phyloP scores from a whole-genome alignment of 2,888 invertebrate species.

The Lapara coniferarum region DNA sequence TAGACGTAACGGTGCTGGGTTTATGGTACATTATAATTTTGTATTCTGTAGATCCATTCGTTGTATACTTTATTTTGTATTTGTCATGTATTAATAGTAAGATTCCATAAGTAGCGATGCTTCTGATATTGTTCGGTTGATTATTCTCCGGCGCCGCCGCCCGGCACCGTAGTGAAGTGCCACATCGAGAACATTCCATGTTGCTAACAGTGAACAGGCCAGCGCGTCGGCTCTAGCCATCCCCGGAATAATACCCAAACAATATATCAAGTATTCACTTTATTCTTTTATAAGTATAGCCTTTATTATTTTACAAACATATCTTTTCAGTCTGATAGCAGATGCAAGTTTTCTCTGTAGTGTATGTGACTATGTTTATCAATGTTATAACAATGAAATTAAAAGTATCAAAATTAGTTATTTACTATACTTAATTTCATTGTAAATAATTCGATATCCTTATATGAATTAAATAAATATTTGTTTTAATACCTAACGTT shows the following conservation, averaged over 20 bases:
- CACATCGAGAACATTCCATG: slow-evolving; percentile 78
- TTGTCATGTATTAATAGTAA: slow-evolving; percentile 71
- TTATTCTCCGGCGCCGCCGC: slow-evolving; percentile 56
- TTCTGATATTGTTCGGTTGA: slow-evolving; percentile 76
- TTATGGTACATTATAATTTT: slow-evolving; percentile 75
- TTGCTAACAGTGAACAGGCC: slow-evolving; percentile 56
- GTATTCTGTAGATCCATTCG: slow-evolving; percentile 76
- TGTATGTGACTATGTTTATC: slow-evolving; percentile 76
- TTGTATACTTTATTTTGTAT: slow-evolving; percentile 73
- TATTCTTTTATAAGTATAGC: slow-evolving; percentile 76
- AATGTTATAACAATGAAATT: slow-evolving; percentile 81
- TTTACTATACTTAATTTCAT: slow-evolving; percentile 76
- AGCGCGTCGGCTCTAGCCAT: slow-evolving; percentile 42
- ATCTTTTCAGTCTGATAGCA: slow-evolving; percentile 77
- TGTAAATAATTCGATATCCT: slow-evolving; percentile 82
- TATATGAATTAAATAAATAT: slow-evolving; percentile 81
- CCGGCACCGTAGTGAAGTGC: slow-evolving; percentile 32
- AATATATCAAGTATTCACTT: slow-evolving; percentile 71
- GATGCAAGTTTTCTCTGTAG: slow-evolving; percentile 83
- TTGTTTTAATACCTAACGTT: slow-evolving; percentile 77
- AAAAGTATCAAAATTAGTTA: slow-evolving; percentile 67
- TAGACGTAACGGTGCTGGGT: slow-evolving; percentile 82
- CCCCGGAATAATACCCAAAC: slow-evolving; percentile 71
- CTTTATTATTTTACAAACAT: slow-evolving; percentile 74
- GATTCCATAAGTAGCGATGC: slow-evolving; percentile 64